Percentiles rank a stretch among this genome's conserved stretches.
Evolutionary conservation across 2,888 invertebrate species (phyloP).

Genomic region (Agrilus biguttatus): DNA sequence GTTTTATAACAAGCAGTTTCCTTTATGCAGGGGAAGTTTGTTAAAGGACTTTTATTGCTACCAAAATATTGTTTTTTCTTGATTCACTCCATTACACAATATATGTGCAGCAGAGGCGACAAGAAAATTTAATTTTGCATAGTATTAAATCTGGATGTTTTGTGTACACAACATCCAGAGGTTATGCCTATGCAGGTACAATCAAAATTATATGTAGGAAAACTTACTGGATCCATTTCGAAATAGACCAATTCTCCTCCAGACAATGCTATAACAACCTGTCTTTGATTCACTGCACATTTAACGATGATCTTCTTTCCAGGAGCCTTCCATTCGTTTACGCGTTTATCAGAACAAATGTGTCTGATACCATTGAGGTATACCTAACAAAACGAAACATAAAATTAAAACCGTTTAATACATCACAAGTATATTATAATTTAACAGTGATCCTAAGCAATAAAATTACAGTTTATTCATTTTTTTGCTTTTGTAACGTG

Average conservation of each 20-base stretch:
- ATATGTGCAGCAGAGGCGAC: conserved; percentile 27
- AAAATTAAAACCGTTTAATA: not conserved
- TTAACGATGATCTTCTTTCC: conserved; percentile 94
- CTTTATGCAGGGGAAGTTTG: too few relatives aligned
- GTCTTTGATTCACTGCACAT: conserved; percentile 96
- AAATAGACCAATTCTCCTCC: conserved; percentile 98
- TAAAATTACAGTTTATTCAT: not conserved
- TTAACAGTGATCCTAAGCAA: not conserved
- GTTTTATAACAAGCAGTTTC: too few relatives aligned
- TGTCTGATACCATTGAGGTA: conserved; percentile 98
- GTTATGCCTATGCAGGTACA: conserved; percentile 11
- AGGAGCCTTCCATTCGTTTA: conserved; percentile 98
- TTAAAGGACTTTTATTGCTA: too few relatives aligned
- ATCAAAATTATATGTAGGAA: not conserved
- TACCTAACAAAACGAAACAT: conserved; percentile 38
- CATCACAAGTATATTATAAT: not conserved
- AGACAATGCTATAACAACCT: conserved; percentile 94
- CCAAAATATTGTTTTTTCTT: conserved; percentile 19
- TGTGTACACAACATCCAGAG: conserved; percentile 7
- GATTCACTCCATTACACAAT: conserved; percentile 30
- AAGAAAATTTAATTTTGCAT: conserved; percentile 25
- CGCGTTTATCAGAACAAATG: conserved; percentile 93
- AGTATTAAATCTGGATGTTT: conserved; percentile 12
- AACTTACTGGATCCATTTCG: conserved; percentile 95
- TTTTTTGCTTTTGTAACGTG: conserved; percentile 10